A percentile compares a stretch with the other conserved stretches of the same genome.
These are phyloP conservation scores for Zaprionus bogoriensis DNA, from an alignment of 2,888 invertebrate species.

Conservation along the genomic window DNA sequence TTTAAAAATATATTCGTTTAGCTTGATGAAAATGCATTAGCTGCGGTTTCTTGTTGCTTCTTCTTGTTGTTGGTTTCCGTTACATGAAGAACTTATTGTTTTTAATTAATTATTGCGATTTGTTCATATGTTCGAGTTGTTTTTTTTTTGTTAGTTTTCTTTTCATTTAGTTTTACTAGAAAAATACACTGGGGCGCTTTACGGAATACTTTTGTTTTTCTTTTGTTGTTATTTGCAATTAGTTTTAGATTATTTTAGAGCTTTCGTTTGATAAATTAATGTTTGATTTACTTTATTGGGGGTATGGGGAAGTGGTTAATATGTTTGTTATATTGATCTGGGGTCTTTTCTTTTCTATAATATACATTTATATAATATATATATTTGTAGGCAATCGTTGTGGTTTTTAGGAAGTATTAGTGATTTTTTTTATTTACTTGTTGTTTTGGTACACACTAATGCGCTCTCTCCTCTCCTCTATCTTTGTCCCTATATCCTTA, in stretches of 20 bases:
- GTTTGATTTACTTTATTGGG: slow-evolving; percentile 35
- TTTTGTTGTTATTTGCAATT: too few relatives aligned
- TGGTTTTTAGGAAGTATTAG: slow-evolving; percentile 80
- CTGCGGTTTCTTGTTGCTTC: slow-evolving; percentile 65
- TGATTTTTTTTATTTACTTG: slow-evolving; percentile 59
- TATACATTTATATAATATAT: slow-evolving; percentile 67
- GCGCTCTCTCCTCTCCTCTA: slow-evolving; percentile 9
- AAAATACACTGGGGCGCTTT: slow-evolving; percentile 77
- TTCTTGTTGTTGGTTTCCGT: slow-evolving; percentile 46
- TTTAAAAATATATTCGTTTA: slow-evolving; percentile 50
- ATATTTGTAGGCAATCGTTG: slow-evolving; percentile 80
- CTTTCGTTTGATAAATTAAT: slow-evolving; percentile 50
- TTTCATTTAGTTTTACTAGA: slow-evolving; percentile 69
- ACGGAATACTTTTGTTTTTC: slow-evolving; percentile 54
- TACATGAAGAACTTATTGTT: slow-evolving; percentile 37
- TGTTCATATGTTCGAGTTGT: slow-evolving; percentile 48
- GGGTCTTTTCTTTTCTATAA: slow-evolving; percentile 30
- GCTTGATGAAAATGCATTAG: slow-evolving; percentile 72
- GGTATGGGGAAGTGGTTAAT: slow-evolving; percentile 41
- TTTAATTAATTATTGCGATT: slow-evolving; percentile 52
- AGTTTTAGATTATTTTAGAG: slow-evolving; percentile 31
- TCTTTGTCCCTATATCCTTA: neutral
- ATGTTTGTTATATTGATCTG: slow-evolving; percentile 34
- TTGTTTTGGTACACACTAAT: slow-evolving; percentile 33
- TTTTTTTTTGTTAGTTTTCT: slow-evolving; percentile 26